A percentile compares a stretch with the other conserved stretches of the same genome.
Evolutionary conservation across 2,888 invertebrate genomes (phyloP).

Genomic region (Drosophila macrospina): DNA sequence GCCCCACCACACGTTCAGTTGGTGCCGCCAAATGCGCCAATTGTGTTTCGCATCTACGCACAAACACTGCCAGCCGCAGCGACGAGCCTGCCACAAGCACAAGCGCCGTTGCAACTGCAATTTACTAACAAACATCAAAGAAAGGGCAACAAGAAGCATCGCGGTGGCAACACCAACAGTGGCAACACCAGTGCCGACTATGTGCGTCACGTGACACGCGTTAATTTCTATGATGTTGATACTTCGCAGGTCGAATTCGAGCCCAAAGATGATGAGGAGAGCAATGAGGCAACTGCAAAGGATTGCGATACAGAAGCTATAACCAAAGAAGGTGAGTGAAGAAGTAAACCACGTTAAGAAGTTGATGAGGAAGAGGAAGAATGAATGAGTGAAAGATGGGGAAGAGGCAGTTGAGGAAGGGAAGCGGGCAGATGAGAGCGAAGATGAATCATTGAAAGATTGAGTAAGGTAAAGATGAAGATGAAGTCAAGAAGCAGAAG

Average conservation of each 20-base stretch:
- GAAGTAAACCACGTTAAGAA: too few relatives aligned
- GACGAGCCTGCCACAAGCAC: constrained; percentile 12
- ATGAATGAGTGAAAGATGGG: too few relatives aligned
- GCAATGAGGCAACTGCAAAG: constrained; percentile 89
- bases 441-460: too few relatives aligned
- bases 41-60: constrained; percentile 63
- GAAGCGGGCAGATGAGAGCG: too few relatives aligned
- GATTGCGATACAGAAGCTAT: constrained; percentile 92
- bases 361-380: too few relatives aligned
- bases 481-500: too few relatives aligned
- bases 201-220: constrained; percentile 86
- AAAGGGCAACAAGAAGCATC: background rate
- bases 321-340: constrained; percentile 92
- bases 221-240: constrained; percentile 86
- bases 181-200: constrained; percentile 63
- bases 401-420: too few relatives aligned
- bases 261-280: constrained; percentile 87
- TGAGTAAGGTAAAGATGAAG: too few relatives aligned
- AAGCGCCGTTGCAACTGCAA: constrained; percentile 9
- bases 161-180: constrained; percentile 19
- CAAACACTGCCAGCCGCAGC: constrained; percentile 24
- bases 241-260: constrained; percentile 86
- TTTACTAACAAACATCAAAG: constrained; percentile 14
- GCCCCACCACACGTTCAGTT: too few relatives aligned
- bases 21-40: constrained; percentile 24